Percentiles rank a stretch among this genome's conserved stretches.
Conservation (phyloP, 2,888 invertebrate genomes). For the Campoplex nolae region DNA sequence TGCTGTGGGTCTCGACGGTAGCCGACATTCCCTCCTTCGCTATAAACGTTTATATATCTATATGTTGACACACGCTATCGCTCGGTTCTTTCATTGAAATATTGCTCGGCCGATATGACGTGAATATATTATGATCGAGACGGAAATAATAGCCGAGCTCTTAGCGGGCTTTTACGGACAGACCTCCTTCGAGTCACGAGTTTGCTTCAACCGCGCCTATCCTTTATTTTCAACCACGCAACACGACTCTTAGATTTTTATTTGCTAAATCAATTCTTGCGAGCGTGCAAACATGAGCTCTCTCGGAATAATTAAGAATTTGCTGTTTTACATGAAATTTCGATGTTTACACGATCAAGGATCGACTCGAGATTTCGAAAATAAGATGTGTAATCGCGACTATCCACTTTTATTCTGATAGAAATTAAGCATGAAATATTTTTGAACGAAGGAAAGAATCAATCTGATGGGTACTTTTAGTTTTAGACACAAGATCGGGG, state of each 20-base stretch:
- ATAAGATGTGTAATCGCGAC: background rate
- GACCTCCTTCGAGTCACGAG: slow-evolving; percentile 60
- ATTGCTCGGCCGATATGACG: slow-evolving; percentile 72
- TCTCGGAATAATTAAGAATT: slow-evolving; percentile 54
- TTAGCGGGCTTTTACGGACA: slow-evolving; percentile 42
- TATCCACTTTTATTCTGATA: background rate
- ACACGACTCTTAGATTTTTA: slow-evolving; percentile 24
- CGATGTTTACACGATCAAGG: background rate
- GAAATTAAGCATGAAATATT: background rate
- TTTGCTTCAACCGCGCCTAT: slow-evolving; percentile 53
- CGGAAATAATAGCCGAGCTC: slow-evolving; percentile 65
- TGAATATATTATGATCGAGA: slow-evolving; percentile 72
- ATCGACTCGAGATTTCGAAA: background rate
- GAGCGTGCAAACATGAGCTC: slow-evolving; percentile 32
- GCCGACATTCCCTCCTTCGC: slow-evolving; percentile 64
- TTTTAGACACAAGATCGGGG: background rate
- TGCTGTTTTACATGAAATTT: background rate
- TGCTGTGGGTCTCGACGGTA: slow-evolving; percentile 65
- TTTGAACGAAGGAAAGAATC: background rate
- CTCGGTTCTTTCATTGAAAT: slow-evolving; percentile 74
- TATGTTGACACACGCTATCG: slow-evolving; percentile 75
- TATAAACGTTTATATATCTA: slow-evolving; percentile 23
- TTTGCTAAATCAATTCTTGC: slow-evolving; percentile 32
- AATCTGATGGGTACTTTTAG: background rate
- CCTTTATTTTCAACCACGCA: slow-evolving; percentile 39